Base-by-base conservation (phyloP, 2,797 vertebrate species). In the Trachurus trachurus region DNA sequence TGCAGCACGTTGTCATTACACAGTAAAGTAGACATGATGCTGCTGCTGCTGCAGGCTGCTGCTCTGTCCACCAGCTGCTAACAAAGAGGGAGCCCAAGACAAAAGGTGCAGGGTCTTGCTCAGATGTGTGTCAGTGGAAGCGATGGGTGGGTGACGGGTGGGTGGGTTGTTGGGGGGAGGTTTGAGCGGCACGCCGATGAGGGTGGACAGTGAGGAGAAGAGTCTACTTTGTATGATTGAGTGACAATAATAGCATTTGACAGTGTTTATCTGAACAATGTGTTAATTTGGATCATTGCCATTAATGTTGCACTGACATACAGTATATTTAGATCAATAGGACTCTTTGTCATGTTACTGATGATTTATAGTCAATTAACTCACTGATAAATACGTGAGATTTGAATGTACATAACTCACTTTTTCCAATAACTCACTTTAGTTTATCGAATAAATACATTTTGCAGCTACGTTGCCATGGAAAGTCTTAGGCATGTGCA, bases 31-130 rank as follows among this genome's bases (percentile, higher is more conserved):
- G 34, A 78, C 82, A 31, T 76, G 72, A 49, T 68, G 66, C n/a
- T 80, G 47, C 47, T 26, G 44, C 57, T 68, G 58, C 67, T 78
- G 80, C 80, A 71, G 72, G 71, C 84, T 79, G 84, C 84, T 80
- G 83, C 81, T 85, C 81, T 80, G 88, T 92, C 88, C 88, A 88
- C 74, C 87, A 87, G 91, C 88, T 86, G 88, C 92, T 88, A 92
- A 94, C 92, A 94, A 90, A 92, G 90, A 87, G 68, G 70, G 80
- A 89, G 84, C 79, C 85, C 86, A 85, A 89, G 89, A 94, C 93
- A 94, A 93, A 93, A 93, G 92, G 90, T 91, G 88, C 81, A 83
- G 86, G 90, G 92, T 91, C 88, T 89, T 91, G 85, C 88, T 91
- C 88, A 88, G 89, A 92, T 93, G 91, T 82, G 90, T 91, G 92